Evolutionary conservation across 23 tunicate species (phyloP).

Genomic region (Styela clava): DNA sequence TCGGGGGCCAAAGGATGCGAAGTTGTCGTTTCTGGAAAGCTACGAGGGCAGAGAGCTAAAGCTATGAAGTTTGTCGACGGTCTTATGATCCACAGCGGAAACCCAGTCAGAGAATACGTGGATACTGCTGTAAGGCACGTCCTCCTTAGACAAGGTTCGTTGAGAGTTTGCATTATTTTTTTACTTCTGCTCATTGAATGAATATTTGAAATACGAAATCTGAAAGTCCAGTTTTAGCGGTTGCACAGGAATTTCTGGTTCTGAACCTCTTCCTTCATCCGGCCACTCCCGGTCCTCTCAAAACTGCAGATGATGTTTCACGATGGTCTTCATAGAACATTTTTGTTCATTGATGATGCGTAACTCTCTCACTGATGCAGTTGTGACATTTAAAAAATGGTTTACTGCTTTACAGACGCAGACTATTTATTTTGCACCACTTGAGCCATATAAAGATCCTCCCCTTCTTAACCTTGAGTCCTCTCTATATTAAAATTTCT

Average conservation of each 20-base stretch:
- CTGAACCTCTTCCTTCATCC: no score
- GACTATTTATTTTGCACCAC: no score
- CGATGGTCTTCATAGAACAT: conserved; percentile 73
- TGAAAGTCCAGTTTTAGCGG: no score
- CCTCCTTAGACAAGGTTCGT: conserved; percentile 85
- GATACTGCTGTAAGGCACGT: conserved; percentile 98
- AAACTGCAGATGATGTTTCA: conserved; percentile 72
- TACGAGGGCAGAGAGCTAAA: conserved; percentile 94
- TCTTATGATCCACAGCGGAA: conserved; percentile 96
- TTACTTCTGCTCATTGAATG: no score
- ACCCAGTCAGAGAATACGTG: conserved; percentile 93
- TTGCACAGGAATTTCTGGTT: no score
- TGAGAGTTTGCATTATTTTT: no score
- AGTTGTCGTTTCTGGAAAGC: conserved; percentile 92
- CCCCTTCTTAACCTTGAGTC: no score
- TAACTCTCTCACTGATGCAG: conserved; percentile 49
- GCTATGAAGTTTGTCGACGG: conserved; percentile 98
- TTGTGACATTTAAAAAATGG: background rate
- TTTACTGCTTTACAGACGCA: no score
- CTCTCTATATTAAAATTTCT: no score
- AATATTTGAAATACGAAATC: no score
- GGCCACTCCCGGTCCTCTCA: no score
- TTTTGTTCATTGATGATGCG: conserved; percentile 31
- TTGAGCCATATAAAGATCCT: no score
- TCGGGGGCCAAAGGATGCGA: conserved; percentile 99